Conservation (phyloP, 2,113 vertebrate genomes). For the Nesogale talazaci region DNA sequence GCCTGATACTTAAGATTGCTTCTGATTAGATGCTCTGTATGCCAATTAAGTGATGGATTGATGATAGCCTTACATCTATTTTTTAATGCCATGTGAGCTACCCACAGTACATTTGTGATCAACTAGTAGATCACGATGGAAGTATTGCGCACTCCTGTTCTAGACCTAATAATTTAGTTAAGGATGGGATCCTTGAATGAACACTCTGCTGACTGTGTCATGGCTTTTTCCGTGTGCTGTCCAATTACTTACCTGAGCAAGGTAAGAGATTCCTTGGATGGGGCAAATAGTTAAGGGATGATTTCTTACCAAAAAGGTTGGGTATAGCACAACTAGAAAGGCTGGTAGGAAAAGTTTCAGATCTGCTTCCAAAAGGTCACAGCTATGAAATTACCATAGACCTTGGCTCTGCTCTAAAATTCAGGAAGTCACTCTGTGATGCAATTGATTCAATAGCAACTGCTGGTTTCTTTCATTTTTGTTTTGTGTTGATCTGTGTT, state of each 20-base stretch:
- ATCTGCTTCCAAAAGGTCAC: background rate
- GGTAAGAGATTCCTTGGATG: background rate
- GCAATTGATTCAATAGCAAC: background rate
- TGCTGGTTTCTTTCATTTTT: no score
- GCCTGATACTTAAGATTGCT: no score
- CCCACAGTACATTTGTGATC: no score
- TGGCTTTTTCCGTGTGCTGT: background rate
- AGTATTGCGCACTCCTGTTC: no score
- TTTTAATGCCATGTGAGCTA: no score
- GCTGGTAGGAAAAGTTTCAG: background rate
- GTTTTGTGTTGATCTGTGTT: background rate
- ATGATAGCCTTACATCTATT: no score
- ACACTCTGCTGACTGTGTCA: background rate
- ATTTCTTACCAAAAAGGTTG: background rate
- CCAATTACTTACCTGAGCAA: background rate
- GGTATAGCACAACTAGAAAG: background rate
- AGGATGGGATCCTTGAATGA: background rate
- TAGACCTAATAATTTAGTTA: background rate
- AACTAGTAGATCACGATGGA: no score
- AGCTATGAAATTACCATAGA: background rate
- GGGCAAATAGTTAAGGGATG: background rate
- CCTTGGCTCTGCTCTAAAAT: background rate
- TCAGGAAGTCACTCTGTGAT: background rate
- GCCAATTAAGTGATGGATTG: no score
- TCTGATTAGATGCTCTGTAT: no score